Percentiles rank a stretch among this genome's conserved stretches.
Conservation (phyloP, 2,113 vertebrate genomes). For the Protobothrops mucrosquamatus region DNA sequence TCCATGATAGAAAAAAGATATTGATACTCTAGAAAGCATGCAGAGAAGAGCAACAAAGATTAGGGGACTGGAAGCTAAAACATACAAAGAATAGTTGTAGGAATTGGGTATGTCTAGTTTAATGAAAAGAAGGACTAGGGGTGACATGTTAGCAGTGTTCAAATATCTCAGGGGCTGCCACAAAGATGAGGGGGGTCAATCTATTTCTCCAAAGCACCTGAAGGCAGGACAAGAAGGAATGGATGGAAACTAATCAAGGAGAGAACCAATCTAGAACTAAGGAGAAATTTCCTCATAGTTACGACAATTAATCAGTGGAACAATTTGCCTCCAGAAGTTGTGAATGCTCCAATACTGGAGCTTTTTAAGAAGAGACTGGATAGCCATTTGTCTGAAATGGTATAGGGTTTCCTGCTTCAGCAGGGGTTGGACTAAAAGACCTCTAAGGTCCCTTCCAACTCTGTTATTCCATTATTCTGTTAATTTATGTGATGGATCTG, state of each 20-base stretch:
- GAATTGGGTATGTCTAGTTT: not conserved
- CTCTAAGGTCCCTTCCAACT: too few relatives aligned
- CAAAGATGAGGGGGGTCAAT: not conserved
- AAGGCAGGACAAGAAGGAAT: not conserved
- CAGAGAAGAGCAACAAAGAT: not conserved
- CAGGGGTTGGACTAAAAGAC: not conserved
- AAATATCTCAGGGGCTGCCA: not conserved
- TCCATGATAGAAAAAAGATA: not conserved
- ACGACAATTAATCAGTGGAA: not conserved
- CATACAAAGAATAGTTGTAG: not conserved
- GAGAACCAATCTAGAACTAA: not conserved
- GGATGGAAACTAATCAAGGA: not conserved
- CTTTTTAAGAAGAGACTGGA: not conserved
- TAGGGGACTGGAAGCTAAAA: not conserved
- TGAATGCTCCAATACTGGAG: not conserved
- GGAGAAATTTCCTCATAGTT: not conserved
- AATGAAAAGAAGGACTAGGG: not conserved
- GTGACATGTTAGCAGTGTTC: not conserved
- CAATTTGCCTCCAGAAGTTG: not conserved
- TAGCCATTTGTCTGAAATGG: not conserved
- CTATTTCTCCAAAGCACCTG: not conserved
- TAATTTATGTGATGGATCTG: constrained; percentile 17
- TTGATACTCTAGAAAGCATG: not conserved
- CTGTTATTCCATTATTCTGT: not conserved
- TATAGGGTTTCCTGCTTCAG: not conserved